These are phyloP conservation scores for Capromys pilorides DNA, from an alignment of 2,797 vertebrate species.

Conservation along the genomic window DNA sequence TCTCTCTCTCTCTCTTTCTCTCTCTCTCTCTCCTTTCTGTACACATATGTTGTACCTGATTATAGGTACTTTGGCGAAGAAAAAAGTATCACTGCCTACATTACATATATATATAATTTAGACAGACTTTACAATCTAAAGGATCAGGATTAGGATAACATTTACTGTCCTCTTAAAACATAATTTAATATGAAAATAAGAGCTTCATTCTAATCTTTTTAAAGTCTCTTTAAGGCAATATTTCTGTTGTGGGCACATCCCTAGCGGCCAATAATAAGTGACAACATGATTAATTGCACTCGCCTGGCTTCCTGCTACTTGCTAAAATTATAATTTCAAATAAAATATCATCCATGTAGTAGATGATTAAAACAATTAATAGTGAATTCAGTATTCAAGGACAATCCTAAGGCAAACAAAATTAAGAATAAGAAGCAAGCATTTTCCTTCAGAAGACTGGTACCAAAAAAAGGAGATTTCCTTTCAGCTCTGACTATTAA, in stretches of 20 bases:
- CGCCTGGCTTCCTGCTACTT: neutral
- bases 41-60: neutral
- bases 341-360: neutral
- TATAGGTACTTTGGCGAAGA: neutral
- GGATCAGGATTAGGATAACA: neutral
- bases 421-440: neutral
- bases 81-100: neutral
- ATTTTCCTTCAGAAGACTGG: neutral
- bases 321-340: slow-evolving; percentile 5
- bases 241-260: neutral
- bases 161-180: slow-evolving; percentile 24
- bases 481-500: neutral
- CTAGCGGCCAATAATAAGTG: neutral
- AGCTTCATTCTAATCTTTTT: slow-evolving; percentile 40
- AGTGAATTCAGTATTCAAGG: neutral
- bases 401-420: neutral
- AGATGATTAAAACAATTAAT: neutral
- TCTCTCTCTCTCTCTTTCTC: neutral
- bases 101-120: neutral
- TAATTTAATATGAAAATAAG: slow-evolving; percentile 40
- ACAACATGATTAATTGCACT: neutral
- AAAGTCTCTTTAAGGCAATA: slow-evolving; percentile 8
- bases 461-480: neutral
- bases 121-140: slow-evolving; percentile 32
- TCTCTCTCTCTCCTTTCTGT: too few species aligned